Base-by-base conservation (phyloP, 2,113 vertebrate species). In the Siniperca chuatsi region DNA sequence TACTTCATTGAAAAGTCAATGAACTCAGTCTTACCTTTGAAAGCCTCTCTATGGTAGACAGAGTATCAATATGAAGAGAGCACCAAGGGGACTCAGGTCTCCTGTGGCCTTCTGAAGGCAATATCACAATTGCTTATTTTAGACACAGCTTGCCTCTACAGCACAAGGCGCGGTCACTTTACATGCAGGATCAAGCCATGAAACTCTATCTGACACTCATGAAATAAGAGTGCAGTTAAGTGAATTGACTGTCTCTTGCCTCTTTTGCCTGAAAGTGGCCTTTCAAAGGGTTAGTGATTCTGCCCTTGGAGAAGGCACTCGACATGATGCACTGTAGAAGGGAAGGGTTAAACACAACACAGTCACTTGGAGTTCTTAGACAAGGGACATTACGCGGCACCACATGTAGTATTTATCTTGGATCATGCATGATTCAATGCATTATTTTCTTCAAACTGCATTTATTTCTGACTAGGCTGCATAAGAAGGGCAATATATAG, bases 71-170 rank as follows among this genome's bases (percentile, higher is more conserved):
- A 82, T 60, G 78, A 85, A 83, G 87, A 87, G 87, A 75, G 89
- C 79, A 82, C 90, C 73, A 42, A 84, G 87, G 88, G 91, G 78
- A 92, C 87, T 80, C 48, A 2, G 79, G 74, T 92, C 93, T 90
- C 90, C 85, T 46, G 92, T 75, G 88, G 88, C 75, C 90, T 90
- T 91, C 85, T 79, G 73, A 90, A 89, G 87, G 89, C 90, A 81
- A 88, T 84, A 90, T 90, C 78, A 62, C 81, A 50, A 73, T 75
- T 83, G 87, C 94, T 94, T 92, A 93, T 93, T 95, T 94, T 92
- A 92, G 90, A 90, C 69, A 29, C 81, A 50, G 84, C 86, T 92
- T 81, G 79, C 75, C 42, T 91, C 81, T 73, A 52, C 55, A 73
- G 78, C 75, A 83, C 69, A 88, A 79, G 37, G 64, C 55, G 7